Evolutionary conservation across 2,113 vertebrate species (phyloP).

Genomic region (Lampris megalopsis): DNA sequence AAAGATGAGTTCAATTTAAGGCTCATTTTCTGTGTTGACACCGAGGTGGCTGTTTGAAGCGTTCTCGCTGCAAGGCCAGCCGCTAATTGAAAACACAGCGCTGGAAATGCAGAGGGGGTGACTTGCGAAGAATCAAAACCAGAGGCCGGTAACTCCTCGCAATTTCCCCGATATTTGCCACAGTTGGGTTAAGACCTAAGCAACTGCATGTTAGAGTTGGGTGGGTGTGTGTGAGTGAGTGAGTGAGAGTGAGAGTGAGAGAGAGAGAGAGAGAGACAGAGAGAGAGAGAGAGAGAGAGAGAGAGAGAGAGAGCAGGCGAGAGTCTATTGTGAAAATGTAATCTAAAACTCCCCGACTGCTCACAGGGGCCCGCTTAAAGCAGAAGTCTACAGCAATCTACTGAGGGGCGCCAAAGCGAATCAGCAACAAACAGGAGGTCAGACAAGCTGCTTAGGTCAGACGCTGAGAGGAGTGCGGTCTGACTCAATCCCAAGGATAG

Average conservation of each 20-base stretch:
- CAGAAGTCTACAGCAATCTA: background rate
- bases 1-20: conserved; percentile 46
- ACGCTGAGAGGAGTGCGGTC: background rate
- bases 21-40: conserved; percentile 48
- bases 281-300: no score
- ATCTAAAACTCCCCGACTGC: conserved; percentile 1
- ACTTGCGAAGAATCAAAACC: background rate
- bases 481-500: background rate
- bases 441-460: background rate
- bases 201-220: background rate
- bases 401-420: background rate
- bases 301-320: conserved; percentile 2
- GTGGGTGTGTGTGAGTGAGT: background rate
- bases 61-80: conserved; percentile 12
- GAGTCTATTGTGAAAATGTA: background rate
- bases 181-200: background rate
- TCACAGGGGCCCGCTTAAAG: background rate
- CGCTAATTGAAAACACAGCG: conserved; percentile 35
- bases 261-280: background rate
- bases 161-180: background rate
- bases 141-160: background rate
- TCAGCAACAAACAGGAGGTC: background rate
- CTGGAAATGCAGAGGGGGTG: background rate
- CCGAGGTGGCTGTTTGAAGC: conserved; percentile 18
- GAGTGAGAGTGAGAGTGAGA: background rate